Evolutionary conservation across 2,888 invertebrate species (phyloP), one percentile per base, ranked within the genome.

Genomic region (Laspeyria flexula): DNA sequence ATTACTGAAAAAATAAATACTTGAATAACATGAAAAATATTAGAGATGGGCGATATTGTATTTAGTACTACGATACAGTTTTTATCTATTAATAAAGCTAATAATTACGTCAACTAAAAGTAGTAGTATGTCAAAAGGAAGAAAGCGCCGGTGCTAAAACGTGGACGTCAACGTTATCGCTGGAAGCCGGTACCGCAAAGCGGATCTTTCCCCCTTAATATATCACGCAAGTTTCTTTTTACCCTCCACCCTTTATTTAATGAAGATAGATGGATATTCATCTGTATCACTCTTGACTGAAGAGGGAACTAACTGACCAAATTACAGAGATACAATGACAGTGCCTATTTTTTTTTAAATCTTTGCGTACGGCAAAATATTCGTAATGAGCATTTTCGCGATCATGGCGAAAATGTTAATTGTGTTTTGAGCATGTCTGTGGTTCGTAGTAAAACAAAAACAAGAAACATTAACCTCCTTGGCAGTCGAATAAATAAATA

Each of bases 191-290:
- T 13, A 42, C 49, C 55, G 53, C 54, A 53, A 47, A 55, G 59
- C 52, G 47, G 60, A 67, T 61, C 64, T 58, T 58, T 52, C 43
- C 45, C 23, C 58, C 50, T 53, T 54, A 58, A 64, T 67, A 67
- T 67, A 64, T 58, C 55, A 60, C 50, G 57, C 48, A 47, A 60
- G 51, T 63, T 71, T 64, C 58, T 58, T 58, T 56, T 64, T 58
- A 49, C 54, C 40, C 44, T 46, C 49, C 54, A 68, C 64, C 60
- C 68, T 68, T 68, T 67, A 60, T 67, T 50, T 64, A 64, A 68
- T 67, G 54, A 68, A 61, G 64, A 68, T 60, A 52, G 43, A 70
- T 70, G 40, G 49, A 38, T 21, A 37, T 40, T 46, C 50, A 42
- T 56, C 44, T 60, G 10, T 63, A 51, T 48, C 41, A 12, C 33